Base-by-base conservation (phyloP, 2,797 vertebrate species). In the Philypnodon macrostomus region DNA sequence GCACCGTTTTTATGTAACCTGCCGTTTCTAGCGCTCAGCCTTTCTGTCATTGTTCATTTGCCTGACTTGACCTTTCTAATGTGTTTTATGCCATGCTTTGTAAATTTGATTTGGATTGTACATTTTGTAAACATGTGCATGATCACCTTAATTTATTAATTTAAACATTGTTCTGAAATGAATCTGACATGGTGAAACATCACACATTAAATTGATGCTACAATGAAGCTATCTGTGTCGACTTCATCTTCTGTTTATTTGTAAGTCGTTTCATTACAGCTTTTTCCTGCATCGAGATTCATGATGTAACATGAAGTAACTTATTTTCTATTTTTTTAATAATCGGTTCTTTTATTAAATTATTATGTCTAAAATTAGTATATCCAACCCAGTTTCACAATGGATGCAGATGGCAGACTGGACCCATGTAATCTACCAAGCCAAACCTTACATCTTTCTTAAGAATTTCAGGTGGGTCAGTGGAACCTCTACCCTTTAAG, bases 101-200 rank as follows among this genome's bases (percentile, higher is more conserved):
- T 90, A 85, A 63, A 48, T 77, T 81, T 61, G 59, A 70, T 90
- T 85, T 89, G 90, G 88, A 79, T 82, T 92, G 88, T 94, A 88
- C 88, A 85, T 76, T 73, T 88, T 90, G 78, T 90, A 88, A 89
- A 88, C 85, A 87, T 90, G 81, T 79, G 93, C 95, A 96, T 95
- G 94, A 89, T 84, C 82, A 84, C 81, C 88, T 95, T 98, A 95
- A 97, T 95, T 97, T 97, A 97, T 98, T 97, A 31, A 44, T 18
- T 30, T 44, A 97, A 97, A 96, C 88, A 84, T 89, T 91, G 77
- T 87, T 90, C 90, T 92, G 91, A 91, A 86, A 81, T 79, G 32
- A 58, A 59, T 11, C 63, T 44, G 29, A 29, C 27, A 45, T 49
- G 67, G 67, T 41, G 55, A n/a, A 68, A 64, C 47, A 51, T 36